phyloP scores from a whole-genome alignment of 2,113 vertebrate genomes.

The Noctilio leporinus region DNA sequence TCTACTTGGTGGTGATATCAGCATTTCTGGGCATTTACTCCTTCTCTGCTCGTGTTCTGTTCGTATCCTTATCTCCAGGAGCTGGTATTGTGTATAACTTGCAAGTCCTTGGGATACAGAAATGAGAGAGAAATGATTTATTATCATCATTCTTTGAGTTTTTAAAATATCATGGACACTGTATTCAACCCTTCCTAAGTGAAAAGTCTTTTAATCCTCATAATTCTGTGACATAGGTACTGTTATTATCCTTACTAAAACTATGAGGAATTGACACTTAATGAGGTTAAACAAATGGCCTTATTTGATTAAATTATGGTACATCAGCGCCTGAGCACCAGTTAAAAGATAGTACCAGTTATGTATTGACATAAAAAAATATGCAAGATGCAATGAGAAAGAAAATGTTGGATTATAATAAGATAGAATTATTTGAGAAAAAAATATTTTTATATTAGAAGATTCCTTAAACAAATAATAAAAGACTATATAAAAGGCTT shows the following conservation, averaged over 20 bases:
- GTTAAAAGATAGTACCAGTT: not conserved
- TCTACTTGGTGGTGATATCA: not conserved
- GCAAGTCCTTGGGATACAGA: not conserved
- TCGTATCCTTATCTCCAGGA: not conserved
- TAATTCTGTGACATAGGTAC: not conserved
- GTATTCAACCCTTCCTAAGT: not conserved
- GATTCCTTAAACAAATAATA: not conserved
- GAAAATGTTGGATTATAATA: not conserved
- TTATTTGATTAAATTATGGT: not conserved
- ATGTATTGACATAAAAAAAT: not conserved
- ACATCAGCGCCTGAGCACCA: not conserved
- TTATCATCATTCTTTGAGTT: not conserved
- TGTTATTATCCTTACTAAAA: not conserved
- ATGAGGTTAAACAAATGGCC: not conserved
- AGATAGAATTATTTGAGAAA: not conserved
- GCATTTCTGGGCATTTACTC: not conserved
- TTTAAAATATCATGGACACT: not conserved
- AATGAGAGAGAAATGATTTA: not conserved
- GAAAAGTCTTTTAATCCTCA: not conserved
- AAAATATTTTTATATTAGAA: not conserved
- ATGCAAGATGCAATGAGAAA: not conserved
- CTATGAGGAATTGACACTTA: conserved; percentile 9
- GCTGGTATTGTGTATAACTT: not conserved
- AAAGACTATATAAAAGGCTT: not conserved
- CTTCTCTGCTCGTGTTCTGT: not conserved